These are phyloP conservation scores for Decapterus maruadsi DNA, from an alignment of 2,797 vertebrate species.

Conservation along the genomic window DNA sequence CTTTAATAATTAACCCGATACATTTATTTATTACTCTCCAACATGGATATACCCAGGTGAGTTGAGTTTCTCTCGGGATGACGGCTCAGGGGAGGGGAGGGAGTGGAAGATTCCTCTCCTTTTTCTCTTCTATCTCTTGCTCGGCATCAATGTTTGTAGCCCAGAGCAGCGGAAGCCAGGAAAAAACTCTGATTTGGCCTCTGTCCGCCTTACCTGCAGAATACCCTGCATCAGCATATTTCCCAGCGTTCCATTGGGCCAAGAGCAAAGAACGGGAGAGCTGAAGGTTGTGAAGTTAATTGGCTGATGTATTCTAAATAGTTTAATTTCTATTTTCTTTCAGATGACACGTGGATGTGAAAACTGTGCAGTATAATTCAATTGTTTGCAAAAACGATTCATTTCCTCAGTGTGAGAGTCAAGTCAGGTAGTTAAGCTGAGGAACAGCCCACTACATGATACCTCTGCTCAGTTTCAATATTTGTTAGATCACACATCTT, in stretches of 20 bases:
- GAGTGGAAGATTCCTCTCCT: conserved; percentile 69
- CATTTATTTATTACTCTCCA: conserved; percentile 81
- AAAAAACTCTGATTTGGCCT: conserved; percentile 73
- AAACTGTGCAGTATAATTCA: conserved; percentile 6
- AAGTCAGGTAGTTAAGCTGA: conserved; percentile 22
- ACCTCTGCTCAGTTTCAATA: conserved; percentile 52
- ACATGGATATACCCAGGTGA: conserved; percentile 81
- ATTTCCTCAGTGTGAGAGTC: conserved; percentile 22
- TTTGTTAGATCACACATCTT: conserved; percentile 61
- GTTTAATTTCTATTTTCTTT: conserved; percentile 54
- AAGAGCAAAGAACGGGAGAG: conserved; percentile 48
- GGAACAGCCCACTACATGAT: conserved; percentile 24
- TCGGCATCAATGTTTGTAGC: conserved; percentile 77
- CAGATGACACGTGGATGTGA: conserved; percentile 28
- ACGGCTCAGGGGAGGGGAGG: conserved; percentile 63
- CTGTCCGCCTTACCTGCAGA: conserved; percentile 82
- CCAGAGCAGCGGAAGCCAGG: conserved; percentile 74
- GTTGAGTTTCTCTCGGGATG: conserved; percentile 75
- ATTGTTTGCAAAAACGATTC: conserved; percentile 30
- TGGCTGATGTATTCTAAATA: conserved; percentile 53
- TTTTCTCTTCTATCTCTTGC: conserved; percentile 57
- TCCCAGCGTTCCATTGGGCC: conserved; percentile 65
- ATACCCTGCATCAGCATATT: conserved; percentile 79
- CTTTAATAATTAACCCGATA: conserved; percentile 84
- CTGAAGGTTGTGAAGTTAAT: conserved; percentile 53